phyloP scores from a whole-genome alignment of 2,888 invertebrate species.

The Herminia tarsipennalis region DNA sequence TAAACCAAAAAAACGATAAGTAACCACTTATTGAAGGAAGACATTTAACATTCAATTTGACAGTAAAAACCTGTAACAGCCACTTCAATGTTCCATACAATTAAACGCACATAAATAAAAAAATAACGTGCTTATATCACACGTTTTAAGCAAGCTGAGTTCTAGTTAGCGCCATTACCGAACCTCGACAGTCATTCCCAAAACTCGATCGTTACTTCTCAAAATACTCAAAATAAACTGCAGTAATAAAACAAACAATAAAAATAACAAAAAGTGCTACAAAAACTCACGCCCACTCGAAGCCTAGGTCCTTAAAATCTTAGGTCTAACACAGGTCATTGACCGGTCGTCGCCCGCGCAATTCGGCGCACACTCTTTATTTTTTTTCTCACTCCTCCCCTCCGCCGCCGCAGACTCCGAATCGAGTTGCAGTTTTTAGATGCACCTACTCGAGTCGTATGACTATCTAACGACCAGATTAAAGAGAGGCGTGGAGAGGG shows the following conservation, averaged over 20 bases:
- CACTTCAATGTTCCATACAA: no score
- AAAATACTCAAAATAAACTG: constrained; percentile 14
- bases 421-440: constrained; percentile 85
- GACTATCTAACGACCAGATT: constrained; percentile 80
- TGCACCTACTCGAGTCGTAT: constrained; percentile 81
- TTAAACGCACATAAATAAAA: no score
- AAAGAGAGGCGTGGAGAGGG: constrained; percentile 49
- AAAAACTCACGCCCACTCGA: constrained; percentile 36
- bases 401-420: constrained; percentile 57
- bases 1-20: no score
- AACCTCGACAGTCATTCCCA: background rate
- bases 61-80: no score
- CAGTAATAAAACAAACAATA: constrained; percentile 10
- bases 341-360: constrained; percentile 82
- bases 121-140: no score
- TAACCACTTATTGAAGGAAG: no score
- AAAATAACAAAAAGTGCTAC: constrained; percentile 12
- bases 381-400: constrained; percentile 49
- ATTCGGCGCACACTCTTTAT: constrained; percentile 65
- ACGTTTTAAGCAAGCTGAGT: no score
- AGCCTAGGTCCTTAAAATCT: constrained; percentile 55
- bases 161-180: background rate
- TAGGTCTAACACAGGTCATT: constrained; percentile 66
- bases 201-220: constrained; percentile 12
- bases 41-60: no score